Evolutionary conservation across 2,797 vertebrate genomes (phyloP).

Genomic region (Sphenopsis melanotis): DNA sequence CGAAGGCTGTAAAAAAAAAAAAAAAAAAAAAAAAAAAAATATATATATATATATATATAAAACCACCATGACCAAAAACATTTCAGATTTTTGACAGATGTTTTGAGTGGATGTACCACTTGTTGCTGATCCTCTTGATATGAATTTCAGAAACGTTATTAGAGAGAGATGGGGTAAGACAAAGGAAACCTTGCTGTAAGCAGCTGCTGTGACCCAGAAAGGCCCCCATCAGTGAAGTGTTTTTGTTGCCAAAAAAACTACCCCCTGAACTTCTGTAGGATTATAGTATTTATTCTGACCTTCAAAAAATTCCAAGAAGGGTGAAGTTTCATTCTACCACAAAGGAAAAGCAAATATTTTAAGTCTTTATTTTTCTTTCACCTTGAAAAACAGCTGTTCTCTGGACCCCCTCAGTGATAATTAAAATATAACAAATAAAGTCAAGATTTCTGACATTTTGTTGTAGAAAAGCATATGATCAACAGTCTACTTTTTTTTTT

Average conservation of each 20-base stretch:
- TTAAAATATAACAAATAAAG: background rate
- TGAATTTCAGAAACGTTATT: background rate
- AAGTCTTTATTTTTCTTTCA: background rate
- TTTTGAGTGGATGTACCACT: background rate
- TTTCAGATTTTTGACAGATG: background rate
- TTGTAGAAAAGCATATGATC: background rate
- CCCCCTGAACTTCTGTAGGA: background rate
- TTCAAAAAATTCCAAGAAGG: background rate
- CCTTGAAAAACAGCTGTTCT: background rate
- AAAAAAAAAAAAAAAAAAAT: no score
- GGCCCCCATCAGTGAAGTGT: fast-evolving
- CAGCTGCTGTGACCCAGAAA: background rate
- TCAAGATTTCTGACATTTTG: background rate
- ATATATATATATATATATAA: background rate
- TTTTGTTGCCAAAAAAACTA: background rate
- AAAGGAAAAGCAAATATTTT: background rate
- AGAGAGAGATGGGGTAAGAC: background rate
- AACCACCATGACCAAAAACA: background rate
- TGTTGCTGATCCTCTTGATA: background rate
- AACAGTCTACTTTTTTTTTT: background rate
- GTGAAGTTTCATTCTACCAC: background rate
- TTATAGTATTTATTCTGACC: background rate
- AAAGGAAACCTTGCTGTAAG: background rate
- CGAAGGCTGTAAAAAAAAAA: fast-evolving
- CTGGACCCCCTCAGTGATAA: background rate